phyloP scores from a whole-genome alignment of 1,140 invertebrate species.

The Bombus confusus region DNA sequence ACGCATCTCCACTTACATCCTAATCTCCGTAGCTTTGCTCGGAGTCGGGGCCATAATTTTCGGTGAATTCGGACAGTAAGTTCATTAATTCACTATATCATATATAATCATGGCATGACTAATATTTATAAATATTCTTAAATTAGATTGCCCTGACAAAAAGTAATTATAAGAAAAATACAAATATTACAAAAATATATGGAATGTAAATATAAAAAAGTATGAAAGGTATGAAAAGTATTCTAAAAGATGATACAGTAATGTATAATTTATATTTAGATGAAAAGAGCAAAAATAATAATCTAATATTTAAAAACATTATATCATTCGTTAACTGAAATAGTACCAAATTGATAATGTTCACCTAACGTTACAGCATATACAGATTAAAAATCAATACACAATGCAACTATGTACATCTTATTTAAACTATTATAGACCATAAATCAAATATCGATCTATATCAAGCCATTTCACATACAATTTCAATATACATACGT shows the following conservation, averaged over 20 bases:
- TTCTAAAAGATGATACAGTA: no score
- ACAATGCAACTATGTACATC: not conserved
- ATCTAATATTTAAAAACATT: no score
- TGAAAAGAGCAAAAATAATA: no score
- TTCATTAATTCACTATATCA: constrained; percentile 8
- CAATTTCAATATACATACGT: not conserved
- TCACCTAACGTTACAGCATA: not conserved
- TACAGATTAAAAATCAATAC: not conserved
- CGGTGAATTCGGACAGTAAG: constrained; percentile 86
- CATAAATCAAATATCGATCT: not conserved
- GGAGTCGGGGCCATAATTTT: constrained; percentile 87
- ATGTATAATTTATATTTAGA: no score
- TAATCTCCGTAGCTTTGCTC: constrained; percentile 86
- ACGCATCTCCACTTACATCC: constrained; percentile 87
- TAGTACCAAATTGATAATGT: no score
- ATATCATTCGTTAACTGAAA: no score
- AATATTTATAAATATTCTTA: no score
- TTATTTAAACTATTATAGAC: not conserved
- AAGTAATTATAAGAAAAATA: not conserved
- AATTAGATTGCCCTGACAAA: not conserved
- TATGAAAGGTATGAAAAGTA: not conserved
- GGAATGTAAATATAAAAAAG: not conserved
- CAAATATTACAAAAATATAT: not conserved
- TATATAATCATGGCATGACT: no score
- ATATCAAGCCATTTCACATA: not conserved